Evolutionary conservation across 2,888 invertebrate genomes (phyloP).

Genomic region (Cephus sareptanus): DNA sequence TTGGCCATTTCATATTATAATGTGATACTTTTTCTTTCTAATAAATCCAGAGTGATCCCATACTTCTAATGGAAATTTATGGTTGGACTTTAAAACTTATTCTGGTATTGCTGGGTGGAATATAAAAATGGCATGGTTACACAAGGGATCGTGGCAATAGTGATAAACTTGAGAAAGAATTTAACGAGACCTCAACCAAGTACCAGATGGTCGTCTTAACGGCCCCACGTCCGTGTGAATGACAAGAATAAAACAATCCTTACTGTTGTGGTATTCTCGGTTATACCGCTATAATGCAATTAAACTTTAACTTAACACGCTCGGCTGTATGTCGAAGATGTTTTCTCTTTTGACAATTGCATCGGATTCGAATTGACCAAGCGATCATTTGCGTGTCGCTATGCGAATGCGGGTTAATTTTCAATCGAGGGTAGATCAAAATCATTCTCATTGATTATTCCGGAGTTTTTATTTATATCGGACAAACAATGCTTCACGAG

Average conservation of each 20-base stretch:
- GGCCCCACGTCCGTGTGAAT: conserved; percentile 10
- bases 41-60: not conserved
- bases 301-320: conserved; percentile 23
- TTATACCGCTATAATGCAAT: conserved; percentile 33
- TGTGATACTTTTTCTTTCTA: not conserved
- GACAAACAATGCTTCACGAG: not conserved
- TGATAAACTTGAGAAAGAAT: not conserved
- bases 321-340: not conserved
- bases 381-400: no score
- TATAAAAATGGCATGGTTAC: not conserved
- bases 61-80: not conserved
- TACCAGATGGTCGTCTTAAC: not conserved
- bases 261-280: conserved; percentile 28
- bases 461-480: not conserved
- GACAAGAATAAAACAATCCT: conserved; percentile 27
- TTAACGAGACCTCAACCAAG: conserved; percentile 7
- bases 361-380: no score
- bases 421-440: not conserved
- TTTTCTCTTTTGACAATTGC: not conserved
- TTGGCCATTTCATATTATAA: not conserved
- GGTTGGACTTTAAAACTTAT: not conserved
- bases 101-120: not conserved
- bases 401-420: no score
- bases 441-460: not conserved
- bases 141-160: not conserved